Evolutionary conservation across 2,888 invertebrate genomes (phyloP).

Genomic region (Alloplasta piceator): DNA sequence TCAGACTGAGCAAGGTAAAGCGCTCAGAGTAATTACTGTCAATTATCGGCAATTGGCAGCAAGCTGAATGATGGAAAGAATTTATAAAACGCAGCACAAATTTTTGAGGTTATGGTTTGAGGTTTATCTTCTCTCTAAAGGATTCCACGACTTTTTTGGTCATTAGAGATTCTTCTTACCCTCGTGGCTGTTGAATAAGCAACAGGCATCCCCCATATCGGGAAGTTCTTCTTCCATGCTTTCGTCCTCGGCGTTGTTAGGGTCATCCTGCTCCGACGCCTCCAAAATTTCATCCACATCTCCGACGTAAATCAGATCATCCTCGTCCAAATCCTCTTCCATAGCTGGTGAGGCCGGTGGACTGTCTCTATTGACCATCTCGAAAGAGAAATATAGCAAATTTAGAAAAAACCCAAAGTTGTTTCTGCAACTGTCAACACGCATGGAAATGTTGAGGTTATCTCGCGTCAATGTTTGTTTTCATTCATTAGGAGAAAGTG

Average conservation of each 20-base stretch:
- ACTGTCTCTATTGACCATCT: slow-evolving; percentile 81
- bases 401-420: neutral
- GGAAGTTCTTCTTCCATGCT: slow-evolving; percentile 77
- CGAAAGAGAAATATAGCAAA: slow-evolving; percentile 31
- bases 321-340: slow-evolving; percentile 84
- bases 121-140: no score
- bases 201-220: slow-evolving; percentile 85
- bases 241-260: slow-evolving; percentile 73
- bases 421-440: neutral
- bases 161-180: slow-evolving; percentile 78
- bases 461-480: no score
- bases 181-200: slow-evolving; percentile 87
- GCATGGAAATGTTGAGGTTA: slow-evolving; percentile 28
- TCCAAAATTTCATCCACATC: slow-evolving; percentile 81
- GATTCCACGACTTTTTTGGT: neutral
- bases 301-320: slow-evolving; percentile 82
- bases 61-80: no score
- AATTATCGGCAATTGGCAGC: no score
- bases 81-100: no score
- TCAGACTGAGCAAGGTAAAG: no score
- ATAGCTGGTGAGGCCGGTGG: slow-evolving; percentile 85
- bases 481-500: no score
- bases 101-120: no score
- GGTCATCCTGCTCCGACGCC: slow-evolving; percentile 69
- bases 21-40: no score